Conservation (phyloP, 2,797 vertebrate genomes). For the Pristis pectinata region DNA sequence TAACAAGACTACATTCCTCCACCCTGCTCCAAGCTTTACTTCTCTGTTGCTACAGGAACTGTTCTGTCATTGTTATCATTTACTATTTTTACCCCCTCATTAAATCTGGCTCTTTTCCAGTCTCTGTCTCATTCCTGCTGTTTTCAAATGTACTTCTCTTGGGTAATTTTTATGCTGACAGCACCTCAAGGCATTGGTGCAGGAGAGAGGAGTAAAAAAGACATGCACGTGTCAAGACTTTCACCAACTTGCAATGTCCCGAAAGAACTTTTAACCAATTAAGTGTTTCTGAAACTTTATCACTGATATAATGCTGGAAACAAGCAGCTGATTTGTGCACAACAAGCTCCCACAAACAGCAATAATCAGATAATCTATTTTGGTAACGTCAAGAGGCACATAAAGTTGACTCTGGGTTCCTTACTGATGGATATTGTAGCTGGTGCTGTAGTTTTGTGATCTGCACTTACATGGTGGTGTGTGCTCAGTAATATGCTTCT, state of each 20-base stretch:
- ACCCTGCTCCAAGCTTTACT: slow-evolving; percentile 11
- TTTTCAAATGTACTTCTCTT: background rate
- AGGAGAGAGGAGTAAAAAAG: background rate
- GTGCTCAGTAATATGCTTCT: background rate
- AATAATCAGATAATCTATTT: background rate
- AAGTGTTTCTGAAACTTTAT: background rate
- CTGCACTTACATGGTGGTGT: background rate
- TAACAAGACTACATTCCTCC: background rate
- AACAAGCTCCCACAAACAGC: background rate
- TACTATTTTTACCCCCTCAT: slow-evolving; percentile 20
- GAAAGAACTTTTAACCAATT: background rate
- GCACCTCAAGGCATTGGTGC: background rate
- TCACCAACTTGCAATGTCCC: background rate
- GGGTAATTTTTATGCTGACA: slow-evolving; percentile 12
- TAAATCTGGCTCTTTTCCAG: slow-evolving; percentile 10
- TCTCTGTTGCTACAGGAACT: slow-evolving; percentile 18
- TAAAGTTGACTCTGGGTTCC: background rate
- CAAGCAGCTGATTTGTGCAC: background rate
- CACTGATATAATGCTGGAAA: background rate
- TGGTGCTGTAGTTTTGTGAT: background rate
- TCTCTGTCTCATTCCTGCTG: background rate
- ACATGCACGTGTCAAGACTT: background rate
- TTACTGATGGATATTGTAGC: background rate
- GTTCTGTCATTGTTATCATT: slow-evolving; percentile 24
- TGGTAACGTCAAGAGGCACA: background rate